These are phyloP conservation scores for Carollia perspicillata DNA, from an alignment of 2,113 vertebrate species.

Conservation along the genomic window DNA sequence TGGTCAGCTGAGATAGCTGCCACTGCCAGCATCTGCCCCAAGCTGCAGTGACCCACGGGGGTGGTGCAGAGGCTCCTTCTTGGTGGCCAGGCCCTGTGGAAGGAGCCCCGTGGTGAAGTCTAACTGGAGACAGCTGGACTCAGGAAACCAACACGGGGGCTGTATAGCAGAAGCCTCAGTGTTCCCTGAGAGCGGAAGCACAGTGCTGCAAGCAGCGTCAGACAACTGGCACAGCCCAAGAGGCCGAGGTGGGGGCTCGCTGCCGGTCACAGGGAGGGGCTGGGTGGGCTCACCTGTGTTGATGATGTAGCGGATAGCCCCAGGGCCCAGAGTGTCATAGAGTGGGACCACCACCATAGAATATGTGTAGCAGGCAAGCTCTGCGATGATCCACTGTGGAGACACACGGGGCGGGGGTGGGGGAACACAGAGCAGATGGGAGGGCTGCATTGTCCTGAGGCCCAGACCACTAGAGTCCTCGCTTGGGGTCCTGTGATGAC, in stretches of 20 bases:
- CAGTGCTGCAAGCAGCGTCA: not conserved
- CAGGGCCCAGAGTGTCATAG: slow-evolving; percentile 95
- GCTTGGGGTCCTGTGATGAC: not conserved
- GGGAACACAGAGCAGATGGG: not conserved
- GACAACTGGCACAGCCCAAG: not conserved
- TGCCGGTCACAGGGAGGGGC: not conserved
- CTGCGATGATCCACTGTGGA: slow-evolving; percentile 95
- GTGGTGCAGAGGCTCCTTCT: not conserved
- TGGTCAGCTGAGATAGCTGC: not conserved
- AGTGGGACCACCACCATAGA: slow-evolving; percentile 98
- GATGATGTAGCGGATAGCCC: slow-evolving; percentile 95
- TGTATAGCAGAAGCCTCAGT: not conserved
- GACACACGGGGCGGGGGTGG: slow-evolving; percentile 27
- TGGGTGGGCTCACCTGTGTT: slow-evolving; percentile 89
- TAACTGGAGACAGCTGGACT: not conserved
- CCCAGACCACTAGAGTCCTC: not conserved
- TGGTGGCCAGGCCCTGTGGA: not conserved
- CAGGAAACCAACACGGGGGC: not conserved
- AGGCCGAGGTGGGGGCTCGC: not conserved
- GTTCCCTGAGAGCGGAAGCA: not conserved
- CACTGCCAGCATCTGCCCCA: not conserved
- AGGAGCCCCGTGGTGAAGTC: not conserved
- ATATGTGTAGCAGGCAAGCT: slow-evolving; percentile 98
- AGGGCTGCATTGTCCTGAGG: not conserved
- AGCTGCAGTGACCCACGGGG: not conserved